Evolutionary conservation across 2,888 invertebrate genomes (phyloP), one percentile per base, ranked within the genome.

Genomic region (Mallateleia sp.): DNA sequence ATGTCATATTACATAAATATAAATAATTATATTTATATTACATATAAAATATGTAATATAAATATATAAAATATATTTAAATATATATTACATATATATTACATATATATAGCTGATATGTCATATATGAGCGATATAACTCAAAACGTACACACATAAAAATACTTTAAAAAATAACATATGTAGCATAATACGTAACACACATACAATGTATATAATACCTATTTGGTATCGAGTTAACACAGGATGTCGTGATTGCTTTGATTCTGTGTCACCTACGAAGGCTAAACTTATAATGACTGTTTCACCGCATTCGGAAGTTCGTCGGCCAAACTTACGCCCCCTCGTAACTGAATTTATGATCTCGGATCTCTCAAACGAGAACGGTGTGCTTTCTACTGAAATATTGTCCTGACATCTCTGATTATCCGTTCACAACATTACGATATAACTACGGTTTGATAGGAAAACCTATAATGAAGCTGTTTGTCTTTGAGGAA

Each of bases 241-340:
- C 80, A 45, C 25, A 64, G 77, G 77, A 86, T 87, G 86, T 80
- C 86, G 71, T 78, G 87, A 87, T 89, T 89, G 88, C 87, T 88
- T 90, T 86, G 88, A 90, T 89, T 89, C 54, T 47, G 38, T 52
- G 82, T 81, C 77, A 87, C 67, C 86, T 77, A 66, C 66, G 71
- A 38, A 60, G 58, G 75, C 77, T 77, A 71, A 90, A 87, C 89
- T 90, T 87, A 80, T 89, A 90, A 88, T 88, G 85, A 89, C 62
- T 80, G 56, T 54, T 80, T 69, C 50, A 69, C 72, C 66, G 67
- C 50, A 87, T 83, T 81, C 62, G 69, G 66, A 87, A 88, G 77
- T 88, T 88, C 69, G 54, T 67, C 52, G 32, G 72, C 52, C 77
- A 84, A 84, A 79, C 75, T 56, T 74, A 66, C 56, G 28, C 64